phyloP scores from a whole-genome alignment of 2,113 vertebrate species.

The Euleptes europaea region DNA sequence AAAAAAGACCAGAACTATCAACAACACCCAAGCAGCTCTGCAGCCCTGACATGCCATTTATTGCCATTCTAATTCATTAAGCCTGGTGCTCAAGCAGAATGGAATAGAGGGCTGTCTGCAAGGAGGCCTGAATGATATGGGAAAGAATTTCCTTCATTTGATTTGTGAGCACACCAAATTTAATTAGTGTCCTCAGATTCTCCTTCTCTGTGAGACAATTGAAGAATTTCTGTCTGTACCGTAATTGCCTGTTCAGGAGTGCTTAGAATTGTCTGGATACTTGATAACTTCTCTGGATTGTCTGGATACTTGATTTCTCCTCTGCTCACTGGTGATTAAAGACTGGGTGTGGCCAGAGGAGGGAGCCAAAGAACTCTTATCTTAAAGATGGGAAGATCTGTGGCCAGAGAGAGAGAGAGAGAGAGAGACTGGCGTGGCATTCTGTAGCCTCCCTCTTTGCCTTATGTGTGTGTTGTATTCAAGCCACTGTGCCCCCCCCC shows the following conservation, averaged over 20 bases:
- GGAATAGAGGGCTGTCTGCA: conserved; percentile 35
- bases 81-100: conserved; percentile 13
- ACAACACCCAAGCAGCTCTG: neutral
- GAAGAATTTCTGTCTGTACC: neutral
- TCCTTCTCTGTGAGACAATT: neutral
- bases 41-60: neutral
- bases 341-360: too few relatives aligned
- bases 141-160: conserved; percentile 4
- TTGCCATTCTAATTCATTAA: neutral
- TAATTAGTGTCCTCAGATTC: neutral
- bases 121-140: neutral
- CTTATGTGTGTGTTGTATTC: too few relatives aligned
- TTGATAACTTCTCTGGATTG: neutral
- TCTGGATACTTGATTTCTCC: neutral
- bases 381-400: too few relatives aligned
- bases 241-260: neutral
- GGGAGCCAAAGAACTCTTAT: too few relatives aligned
- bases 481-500: too few relatives aligned
- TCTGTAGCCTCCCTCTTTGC: too few relatives aligned
- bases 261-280: neutral
- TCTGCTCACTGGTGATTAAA: too few relatives aligned
- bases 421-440: too few relatives aligned
- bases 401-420: too few relatives aligned
- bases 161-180: conserved; percentile 26
- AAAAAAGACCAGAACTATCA: neutral